These are phyloP conservation scores for Cryptosula pallasiana DNA, from an alignment of 2,888 invertebrate species.

Conservation along the genomic window DNA sequence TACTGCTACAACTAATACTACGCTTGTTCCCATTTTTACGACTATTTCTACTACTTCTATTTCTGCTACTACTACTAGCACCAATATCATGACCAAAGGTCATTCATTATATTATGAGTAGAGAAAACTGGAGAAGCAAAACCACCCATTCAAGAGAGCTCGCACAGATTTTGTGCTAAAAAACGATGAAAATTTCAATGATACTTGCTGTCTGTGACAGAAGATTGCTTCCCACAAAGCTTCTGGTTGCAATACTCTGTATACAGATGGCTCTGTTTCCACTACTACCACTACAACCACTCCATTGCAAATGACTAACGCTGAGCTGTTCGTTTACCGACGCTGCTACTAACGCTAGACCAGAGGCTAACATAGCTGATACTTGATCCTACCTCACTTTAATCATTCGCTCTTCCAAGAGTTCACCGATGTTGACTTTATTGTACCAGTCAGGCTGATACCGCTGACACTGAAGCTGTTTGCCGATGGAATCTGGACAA, in stretches of 20 bases:
- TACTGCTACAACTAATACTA: constrained; percentile 11
- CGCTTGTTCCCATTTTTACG: background rate
- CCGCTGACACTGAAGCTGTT: background rate
- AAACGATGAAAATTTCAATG: no score
- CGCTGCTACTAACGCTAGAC: no score
- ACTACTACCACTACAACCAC: background rate
- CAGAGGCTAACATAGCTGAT: no score
- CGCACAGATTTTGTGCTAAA: no score
- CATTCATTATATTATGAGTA: no score
- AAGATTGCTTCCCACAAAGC: no score
- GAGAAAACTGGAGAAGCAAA: no score
- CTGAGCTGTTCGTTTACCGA: no score
- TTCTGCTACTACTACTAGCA: background rate
- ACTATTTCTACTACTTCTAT: background rate
- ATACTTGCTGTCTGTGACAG: no score
- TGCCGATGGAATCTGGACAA: background rate
- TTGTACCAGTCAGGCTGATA: background rate
- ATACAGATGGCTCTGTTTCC: background rate
- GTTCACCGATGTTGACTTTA: background rate
- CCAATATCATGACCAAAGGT: background rate
- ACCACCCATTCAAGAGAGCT: no score
- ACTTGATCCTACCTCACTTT: background rate
- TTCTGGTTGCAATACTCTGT: no score
- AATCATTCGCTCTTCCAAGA: background rate
- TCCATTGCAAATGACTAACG: no score